These are phyloP conservation scores for Dendrolimus houi DNA, from an alignment of 2,888 invertebrate genomes.

Conservation along the genomic window DNA sequence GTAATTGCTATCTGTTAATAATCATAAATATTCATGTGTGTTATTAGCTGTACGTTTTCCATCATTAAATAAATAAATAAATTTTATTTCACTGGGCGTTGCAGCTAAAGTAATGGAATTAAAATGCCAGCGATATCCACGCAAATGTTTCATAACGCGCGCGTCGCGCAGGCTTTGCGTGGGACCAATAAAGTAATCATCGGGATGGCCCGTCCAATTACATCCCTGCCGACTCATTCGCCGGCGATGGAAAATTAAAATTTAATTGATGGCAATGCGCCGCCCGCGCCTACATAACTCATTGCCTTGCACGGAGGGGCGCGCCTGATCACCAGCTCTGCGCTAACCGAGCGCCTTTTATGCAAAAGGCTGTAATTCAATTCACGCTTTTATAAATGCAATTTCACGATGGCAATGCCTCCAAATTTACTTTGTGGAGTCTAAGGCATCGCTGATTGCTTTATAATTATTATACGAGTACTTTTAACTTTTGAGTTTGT, in stretches of 20 bases:
- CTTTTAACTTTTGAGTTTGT: too few species aligned
- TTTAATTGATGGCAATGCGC: constrained; percentile 58
- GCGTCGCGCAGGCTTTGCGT: constrained; percentile 35
- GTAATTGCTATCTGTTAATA: too few species aligned
- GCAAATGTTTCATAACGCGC: constrained; percentile 32
- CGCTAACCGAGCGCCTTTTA: constrained; percentile 45
- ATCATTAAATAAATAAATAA: too few species aligned
- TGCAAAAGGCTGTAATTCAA: constrained; percentile 66
- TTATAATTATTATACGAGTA: too few species aligned
- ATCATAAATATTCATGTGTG: too few species aligned
- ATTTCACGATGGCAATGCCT: constrained; percentile 15
- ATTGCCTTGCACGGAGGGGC: constrained; percentile 21
- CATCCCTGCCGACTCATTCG: constrained; percentile 50
- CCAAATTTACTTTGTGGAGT: too few species aligned
- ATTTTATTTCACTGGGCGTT: constrained; percentile 10
- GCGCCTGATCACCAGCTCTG: constrained; percentile 20
- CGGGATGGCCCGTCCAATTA: constrained; percentile 58
- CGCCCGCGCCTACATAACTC: constrained; percentile 28
- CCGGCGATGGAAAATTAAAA: constrained; percentile 63
- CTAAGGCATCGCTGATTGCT: too few species aligned
- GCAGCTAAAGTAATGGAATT: constrained; percentile 34
- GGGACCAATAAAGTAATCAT: constrained; percentile 70
- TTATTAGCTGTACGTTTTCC: constrained; percentile 1
- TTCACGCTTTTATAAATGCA: constrained; percentile 43
- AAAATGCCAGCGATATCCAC: constrained; percentile 34